Evolutionary conservation across 1,140 invertebrate species (phyloP).

Genomic region (Drosophila subpulchrella): DNA sequence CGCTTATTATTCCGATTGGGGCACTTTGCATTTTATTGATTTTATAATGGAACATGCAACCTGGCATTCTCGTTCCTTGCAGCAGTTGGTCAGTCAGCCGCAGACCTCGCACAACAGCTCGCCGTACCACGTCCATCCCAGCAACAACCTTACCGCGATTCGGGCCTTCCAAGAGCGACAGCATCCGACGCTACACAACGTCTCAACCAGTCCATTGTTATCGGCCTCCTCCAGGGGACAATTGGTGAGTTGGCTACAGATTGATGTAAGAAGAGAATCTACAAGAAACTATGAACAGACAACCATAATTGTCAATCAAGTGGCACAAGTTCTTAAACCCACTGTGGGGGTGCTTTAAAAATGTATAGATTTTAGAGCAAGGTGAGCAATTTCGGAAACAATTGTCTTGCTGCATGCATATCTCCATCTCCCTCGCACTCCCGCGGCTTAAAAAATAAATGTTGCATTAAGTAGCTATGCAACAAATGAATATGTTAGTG

Average conservation of each 20-base stretch:
- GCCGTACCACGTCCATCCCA: slow-evolving; percentile 83
- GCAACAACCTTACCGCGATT: slow-evolving; percentile 79
- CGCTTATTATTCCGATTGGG: neutral
- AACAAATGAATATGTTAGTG: too few species aligned
- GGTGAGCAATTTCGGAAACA: too few species aligned
- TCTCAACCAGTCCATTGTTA: slow-evolving; percentile 81
- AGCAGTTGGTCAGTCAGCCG: slow-evolving; percentile 59
- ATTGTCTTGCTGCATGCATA: too few species aligned
- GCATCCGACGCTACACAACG: slow-evolving; percentile 71
- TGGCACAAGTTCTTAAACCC: neutral
- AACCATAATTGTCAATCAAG: neutral
- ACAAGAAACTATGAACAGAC: neutral
- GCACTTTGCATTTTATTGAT: slow-evolving; percentile 44
- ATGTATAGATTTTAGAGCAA: neutral
- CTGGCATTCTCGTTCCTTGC: slow-evolving; percentile 7
- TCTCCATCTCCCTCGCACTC: too few species aligned
- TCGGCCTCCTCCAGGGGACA: slow-evolving; percentile 72
- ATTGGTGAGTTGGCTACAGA: slow-evolving; percentile 54
- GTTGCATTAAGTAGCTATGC: too few species aligned
- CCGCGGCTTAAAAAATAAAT: too few species aligned
- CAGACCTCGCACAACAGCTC: slow-evolving; percentile 73
- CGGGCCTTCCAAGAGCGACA: slow-evolving; percentile 80
- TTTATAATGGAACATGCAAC: slow-evolving; percentile 13
- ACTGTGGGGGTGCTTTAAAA: neutral
- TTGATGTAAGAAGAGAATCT: too few species aligned